Evolutionary conservation across 2,888 invertebrate species (phyloP).

Genomic region (Aspidapion aeneum): DNA sequence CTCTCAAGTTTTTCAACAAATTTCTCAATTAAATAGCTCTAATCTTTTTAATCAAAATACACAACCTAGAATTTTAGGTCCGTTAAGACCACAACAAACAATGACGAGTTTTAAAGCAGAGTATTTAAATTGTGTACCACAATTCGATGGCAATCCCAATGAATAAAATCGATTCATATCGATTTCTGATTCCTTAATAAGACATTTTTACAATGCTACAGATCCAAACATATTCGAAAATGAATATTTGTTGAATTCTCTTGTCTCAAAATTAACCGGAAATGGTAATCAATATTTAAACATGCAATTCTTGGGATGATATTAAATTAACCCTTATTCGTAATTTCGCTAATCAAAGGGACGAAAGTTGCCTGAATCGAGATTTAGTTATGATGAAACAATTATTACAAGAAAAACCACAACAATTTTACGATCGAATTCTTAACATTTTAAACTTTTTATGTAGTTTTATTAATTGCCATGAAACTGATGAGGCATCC

Average conservation of each 20-base stretch:
- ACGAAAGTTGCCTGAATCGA: slow-evolving; percentile 24
- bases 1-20: too few relatives aligned
- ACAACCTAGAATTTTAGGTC: too few relatives aligned
- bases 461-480: slow-evolving; percentile 14
- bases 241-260: slow-evolving; percentile 17
- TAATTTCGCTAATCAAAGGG: slow-evolving; percentile 23
- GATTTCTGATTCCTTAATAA: too few relatives aligned
- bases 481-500: slow-evolving; percentile 14
- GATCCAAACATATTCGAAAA: slow-evolving; percentile 19
- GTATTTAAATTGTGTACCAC: too few relatives aligned
- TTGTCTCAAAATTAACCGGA: slow-evolving; percentile 13
- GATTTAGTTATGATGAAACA: slow-evolving; percentile 24
- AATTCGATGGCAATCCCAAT: too few relatives aligned
- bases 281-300: slow-evolving; percentile 15
- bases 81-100: too few relatives aligned
- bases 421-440: slow-evolving; percentile 23
- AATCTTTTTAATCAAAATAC: too few relatives aligned
- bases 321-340: slow-evolving; percentile 11
- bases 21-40: too few relatives aligned
- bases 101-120: too few relatives aligned
- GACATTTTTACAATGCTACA: slow-evolving; percentile 11
- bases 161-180: too few relatives aligned
- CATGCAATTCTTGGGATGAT: slow-evolving; percentile 17
- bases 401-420: slow-evolving; percentile 19
- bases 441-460: slow-evolving; percentile 17